These are phyloP conservation scores for Balaeniceps rex DNA, from an alignment of 2,113 vertebrate genomes.

Conservation along the genomic window DNA sequence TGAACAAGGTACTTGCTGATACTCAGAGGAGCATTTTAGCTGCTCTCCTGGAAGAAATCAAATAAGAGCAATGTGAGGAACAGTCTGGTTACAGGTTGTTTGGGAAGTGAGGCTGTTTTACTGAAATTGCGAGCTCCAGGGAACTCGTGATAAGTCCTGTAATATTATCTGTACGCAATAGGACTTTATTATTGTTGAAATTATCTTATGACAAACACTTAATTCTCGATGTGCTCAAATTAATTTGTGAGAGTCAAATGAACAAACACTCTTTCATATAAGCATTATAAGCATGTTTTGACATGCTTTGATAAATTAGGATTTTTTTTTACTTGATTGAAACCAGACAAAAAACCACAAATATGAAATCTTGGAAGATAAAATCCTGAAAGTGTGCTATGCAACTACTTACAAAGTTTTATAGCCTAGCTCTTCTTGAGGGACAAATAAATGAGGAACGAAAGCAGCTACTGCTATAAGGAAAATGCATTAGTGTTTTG, in stretches of 20 bases:
- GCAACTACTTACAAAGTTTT: slow-evolving; percentile 1
- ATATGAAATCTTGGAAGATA: neutral
- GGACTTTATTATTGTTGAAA: neutral
- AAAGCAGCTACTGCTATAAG: neutral
- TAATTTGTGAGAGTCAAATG: slow-evolving; percentile 8
- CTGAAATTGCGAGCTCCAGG: neutral
- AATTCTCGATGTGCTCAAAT: neutral
- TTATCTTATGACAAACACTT: neutral
- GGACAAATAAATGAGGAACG: neutral
- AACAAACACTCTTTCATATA: neutral
- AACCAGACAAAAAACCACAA: neutral
- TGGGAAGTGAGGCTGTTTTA: neutral
- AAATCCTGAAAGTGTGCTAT: neutral
- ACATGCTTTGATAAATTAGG: neutral
- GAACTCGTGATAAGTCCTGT: neutral
- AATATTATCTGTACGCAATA: neutral
- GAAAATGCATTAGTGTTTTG: slow-evolving; percentile 19
- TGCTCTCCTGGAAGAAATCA: neutral
- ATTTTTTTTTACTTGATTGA: neutral
- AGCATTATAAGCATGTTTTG: neutral
- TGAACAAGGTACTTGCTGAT: neutral
- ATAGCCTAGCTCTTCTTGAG: neutral
- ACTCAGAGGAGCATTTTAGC: slow-evolving; percentile 8
- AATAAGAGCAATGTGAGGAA: neutral
- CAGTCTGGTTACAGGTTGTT: slow-evolving; percentile 1